Base-by-base conservation (phyloP, 1,140 invertebrate genomes). In the Cotesia vestalis region DNA sequence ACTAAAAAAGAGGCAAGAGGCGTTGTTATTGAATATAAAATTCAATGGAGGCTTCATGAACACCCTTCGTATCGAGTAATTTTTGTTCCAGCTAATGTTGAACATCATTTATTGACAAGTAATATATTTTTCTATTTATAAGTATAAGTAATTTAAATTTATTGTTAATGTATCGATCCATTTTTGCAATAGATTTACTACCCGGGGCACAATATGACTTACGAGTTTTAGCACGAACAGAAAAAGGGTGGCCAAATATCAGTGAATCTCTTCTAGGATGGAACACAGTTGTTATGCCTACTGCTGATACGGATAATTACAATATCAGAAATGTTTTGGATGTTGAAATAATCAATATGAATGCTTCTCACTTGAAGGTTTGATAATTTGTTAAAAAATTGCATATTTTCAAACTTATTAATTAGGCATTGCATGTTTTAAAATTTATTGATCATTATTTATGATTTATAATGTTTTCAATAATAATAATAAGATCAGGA, bases 31-130 rank as follows among this genome's bases (percentile, higher is more conserved):
- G 81, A 88, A 67, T 92, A 92, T 81, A 89, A 90, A 82, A 84
- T 93, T 46, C 89, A 91, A 76, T 92, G 90, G 89, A 88, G 86
- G 75, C 81, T 84, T 51, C 82, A 87, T 34, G 85, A 88, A 71
- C 82, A 87, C 69, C 80, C 87, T 14, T 87, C 86, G 36, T 85
- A 85, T 46, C 79, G 85, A 74, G 83, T 90, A 73, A 81, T 85
- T 14, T 80, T 81, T 64, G 83, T 90, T 52, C 78, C 84, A 46
- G 85, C 83, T 8, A 79, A 81, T 66, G 73, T 86, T 11, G 72
- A 83, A 72, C 80, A 88, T 55, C 88, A 89, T 73, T 75, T 87
- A 68, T 85, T 91, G 61, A 88, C 85, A 76, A 89, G 90, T 90
- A 84, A 69, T 63, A 75, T 38, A 27, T 14, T 52, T 17, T 67